A percentile compares a stretch with the other conserved stretches of the same genome.
Evolutionary conservation across 2,113 vertebrate genomes (phyloP).

Genomic region (Lepidothrix coronata): DNA sequence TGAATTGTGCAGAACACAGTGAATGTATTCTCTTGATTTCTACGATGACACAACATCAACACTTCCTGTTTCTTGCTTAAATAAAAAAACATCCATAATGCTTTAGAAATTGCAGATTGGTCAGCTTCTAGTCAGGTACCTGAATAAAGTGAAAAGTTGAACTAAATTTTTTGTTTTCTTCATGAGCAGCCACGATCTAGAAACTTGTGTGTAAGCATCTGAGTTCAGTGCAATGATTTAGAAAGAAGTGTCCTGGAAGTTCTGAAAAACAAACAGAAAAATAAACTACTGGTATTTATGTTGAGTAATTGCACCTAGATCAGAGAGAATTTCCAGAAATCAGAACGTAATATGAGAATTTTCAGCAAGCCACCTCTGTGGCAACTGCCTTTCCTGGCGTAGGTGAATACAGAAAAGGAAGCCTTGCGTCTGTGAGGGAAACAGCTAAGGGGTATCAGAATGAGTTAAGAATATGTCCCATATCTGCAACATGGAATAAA

Average conservation of each 20-base stretch:
- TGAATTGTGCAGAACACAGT: not conserved
- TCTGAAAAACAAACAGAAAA: not conserved
- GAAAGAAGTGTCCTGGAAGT: not conserved
- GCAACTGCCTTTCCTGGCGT: not conserved
- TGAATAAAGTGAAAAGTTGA: not conserved
- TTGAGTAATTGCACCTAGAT: not conserved
- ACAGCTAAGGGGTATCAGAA: not conserved
- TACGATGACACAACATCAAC: not conserved
- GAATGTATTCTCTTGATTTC: not conserved
- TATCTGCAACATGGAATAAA: not conserved
- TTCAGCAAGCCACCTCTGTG: not conserved
- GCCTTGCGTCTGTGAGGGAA: not conserved
- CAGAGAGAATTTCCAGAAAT: not conserved
- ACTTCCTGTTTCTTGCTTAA: not conserved
- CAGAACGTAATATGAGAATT: not conserved
- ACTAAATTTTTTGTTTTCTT: not conserved
- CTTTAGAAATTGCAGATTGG: not conserved
- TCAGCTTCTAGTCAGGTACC: not conserved
- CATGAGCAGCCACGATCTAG: not conserved
- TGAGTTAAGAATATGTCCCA: not conserved
- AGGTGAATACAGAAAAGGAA: not conserved
- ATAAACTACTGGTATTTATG: not conserved
- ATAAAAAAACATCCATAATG: not conserved
- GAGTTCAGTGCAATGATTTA: not conserved
- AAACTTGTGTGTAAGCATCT: not conserved